Conservation (phyloP, 2,797 vertebrate species). For the Fratercula arctica region DNA sequence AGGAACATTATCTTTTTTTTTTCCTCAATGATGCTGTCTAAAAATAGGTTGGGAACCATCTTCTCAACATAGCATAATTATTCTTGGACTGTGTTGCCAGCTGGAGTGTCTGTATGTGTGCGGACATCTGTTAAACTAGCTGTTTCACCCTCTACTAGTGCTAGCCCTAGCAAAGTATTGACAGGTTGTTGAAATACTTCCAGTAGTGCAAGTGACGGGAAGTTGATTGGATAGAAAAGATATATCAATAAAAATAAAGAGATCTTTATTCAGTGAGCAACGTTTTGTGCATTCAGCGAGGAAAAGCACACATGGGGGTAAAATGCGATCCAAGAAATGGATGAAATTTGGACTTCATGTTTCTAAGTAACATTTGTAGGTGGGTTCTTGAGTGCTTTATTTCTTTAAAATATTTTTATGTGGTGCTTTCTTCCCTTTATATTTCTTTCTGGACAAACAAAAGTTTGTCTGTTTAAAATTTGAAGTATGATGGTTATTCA, state of each 20-base stretch:
- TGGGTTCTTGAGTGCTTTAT: not conserved
- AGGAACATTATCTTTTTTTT: not conserved
- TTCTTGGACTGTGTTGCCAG: not conserved
- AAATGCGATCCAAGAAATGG: not conserved
- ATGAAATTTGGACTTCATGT: not conserved
- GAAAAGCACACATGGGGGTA: fast-evolving
- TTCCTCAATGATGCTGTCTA: not conserved
- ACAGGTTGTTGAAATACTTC: not conserved
- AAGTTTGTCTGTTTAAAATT: not conserved
- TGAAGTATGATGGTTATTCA: not conserved
- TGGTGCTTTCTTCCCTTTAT: not conserved
- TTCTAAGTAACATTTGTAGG: not conserved
- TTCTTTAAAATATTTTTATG: not conserved
- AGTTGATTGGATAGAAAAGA: not conserved
- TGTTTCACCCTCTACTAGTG: not conserved
- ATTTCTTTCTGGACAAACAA: not conserved
- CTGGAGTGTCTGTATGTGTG: not conserved
- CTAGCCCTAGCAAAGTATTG: not conserved
- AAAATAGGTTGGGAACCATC: not conserved
- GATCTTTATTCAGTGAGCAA: not conserved
- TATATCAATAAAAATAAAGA: not conserved
- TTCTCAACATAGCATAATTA: not conserved
- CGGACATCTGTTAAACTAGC: not conserved
- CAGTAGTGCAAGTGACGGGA: not conserved
- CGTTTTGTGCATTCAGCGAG: not conserved